These are phyloP conservation scores for Drosophila sucinea DNA, from an alignment of 1,140 invertebrate genomes.

Conservation along the genomic window DNA sequence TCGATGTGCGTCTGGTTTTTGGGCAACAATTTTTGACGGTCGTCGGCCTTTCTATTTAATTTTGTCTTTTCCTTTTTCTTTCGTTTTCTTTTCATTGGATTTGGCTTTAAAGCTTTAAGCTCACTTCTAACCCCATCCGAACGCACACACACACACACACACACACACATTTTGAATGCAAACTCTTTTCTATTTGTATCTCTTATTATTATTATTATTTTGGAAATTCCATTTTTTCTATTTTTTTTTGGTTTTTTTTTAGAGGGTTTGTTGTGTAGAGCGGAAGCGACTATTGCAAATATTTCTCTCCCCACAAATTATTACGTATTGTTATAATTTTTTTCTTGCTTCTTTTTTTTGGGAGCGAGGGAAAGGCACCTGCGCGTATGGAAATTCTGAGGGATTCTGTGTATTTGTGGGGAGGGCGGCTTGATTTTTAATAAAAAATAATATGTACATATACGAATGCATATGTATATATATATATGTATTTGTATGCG, in stretches of 20 bases:
- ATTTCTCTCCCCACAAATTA: constrained; percentile 62
- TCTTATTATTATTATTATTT: constrained; percentile 47
- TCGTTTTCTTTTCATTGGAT: not conserved
- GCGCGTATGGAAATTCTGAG: constrained; percentile 49
- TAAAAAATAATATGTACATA: constrained; percentile 45
- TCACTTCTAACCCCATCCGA: not conserved
- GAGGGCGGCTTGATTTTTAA: constrained; percentile 45
- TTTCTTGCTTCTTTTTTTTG: constrained; percentile 34
- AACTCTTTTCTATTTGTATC: constrained; percentile 48
- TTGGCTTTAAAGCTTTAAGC: constrained; percentile 4
- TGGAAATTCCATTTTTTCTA: constrained; percentile 1
- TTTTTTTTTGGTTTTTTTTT: constrained; percentile 10
- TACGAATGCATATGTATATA: not conserved
- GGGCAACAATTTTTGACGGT: constrained; percentile 65
- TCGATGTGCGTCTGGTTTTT: constrained; percentile 80
- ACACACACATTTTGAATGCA: constrained; percentile 60
- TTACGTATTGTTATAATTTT: constrained; percentile 77
- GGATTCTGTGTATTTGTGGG: not conserved
- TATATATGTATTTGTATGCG: constrained; percentile 16
- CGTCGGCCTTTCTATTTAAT: constrained; percentile 57
- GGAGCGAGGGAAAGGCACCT: constrained; percentile 24
- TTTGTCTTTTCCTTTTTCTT: constrained; percentile 18
- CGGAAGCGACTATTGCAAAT: constrained; percentile 75
- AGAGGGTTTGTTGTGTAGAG: constrained; percentile 16
- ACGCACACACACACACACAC: not conserved